Base-by-base conservation (phyloP, 2,888 invertebrate species). In the Catocala nupta region DNA sequence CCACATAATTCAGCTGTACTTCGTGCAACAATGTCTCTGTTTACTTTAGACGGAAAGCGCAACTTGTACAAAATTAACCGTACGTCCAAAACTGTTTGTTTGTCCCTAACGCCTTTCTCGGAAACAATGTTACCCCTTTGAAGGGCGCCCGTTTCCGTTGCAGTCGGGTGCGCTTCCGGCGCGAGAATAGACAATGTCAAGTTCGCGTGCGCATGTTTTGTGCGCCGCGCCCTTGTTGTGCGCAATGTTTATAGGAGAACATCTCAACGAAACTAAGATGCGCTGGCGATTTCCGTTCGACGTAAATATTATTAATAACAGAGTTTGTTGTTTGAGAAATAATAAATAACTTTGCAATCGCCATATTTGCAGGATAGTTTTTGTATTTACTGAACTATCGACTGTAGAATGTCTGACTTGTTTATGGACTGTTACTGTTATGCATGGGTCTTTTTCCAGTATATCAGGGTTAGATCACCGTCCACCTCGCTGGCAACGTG, bases 121-220 rank as follows among this genome's bases (percentile, higher is more conserved):
- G 92, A 91, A 91, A 89, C 90, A 88, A 80, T 87, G 90, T 90
- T 83, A 89, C 86, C 89, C 91, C 87, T 90, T 90, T 78, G 70
- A 74, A 75, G 73, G 77, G 72, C 75, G 75, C 73, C 79, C 79
- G 81, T 84, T 83, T 90, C 90, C 89, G 89, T 81, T 80, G 84
- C 72, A 73, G 78, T 60, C 72, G 76, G 67, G 65, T 70, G 60
- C 16, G 82, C 78, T 86, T 89, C 88, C 89, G 89, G 83, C 74
- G 83, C 82, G 71, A 78, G 82, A 83, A 83, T 83, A 89, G 87
- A 86, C 90, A 89, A 90, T 90, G 92, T 92, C 92, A 93, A 91
- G 92, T 90, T 92, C 89, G 88, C 88, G 82, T 67, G 74, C 79
- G 71, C 61, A 65, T 66, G 25, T 25, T 25, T 50, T 36, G 50